Conservation (phyloP, 2,797 vertebrate species). For the Enteromius afrohamiltoni region DNA sequence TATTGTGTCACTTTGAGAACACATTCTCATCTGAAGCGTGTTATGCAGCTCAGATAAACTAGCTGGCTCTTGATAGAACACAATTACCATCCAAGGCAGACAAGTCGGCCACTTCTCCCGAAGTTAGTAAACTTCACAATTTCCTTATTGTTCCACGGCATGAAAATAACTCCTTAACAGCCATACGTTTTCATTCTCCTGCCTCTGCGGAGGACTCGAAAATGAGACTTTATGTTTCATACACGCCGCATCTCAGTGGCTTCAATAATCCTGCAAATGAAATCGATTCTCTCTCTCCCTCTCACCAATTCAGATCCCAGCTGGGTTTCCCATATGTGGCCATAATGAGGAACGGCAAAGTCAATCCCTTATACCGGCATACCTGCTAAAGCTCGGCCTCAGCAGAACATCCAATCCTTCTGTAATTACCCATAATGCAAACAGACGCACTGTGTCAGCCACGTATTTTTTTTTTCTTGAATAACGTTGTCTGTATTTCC, state of each 20-base stretch:
- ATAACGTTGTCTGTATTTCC: conserved; percentile 77
- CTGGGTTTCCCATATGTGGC: conserved; percentile 84
- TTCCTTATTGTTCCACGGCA: conserved; percentile 78
- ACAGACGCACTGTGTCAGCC: conserved; percentile 72
- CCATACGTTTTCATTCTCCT: conserved; percentile 74
- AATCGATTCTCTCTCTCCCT: conserved; percentile 85
- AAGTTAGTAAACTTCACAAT: conserved; percentile 56
- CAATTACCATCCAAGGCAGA: conserved; percentile 28
- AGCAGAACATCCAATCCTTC: conserved; percentile 84
- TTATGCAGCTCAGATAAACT: conserved; percentile 40
- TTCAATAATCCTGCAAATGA: conserved; percentile 86
- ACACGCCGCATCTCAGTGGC: conserved; percentile 80
- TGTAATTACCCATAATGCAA: conserved; percentile 84
- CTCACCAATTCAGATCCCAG: conserved; percentile 84
- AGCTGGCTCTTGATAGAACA: conserved; percentile 20
- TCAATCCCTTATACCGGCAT: conserved; percentile 78
- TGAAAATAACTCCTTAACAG: conserved; percentile 77
- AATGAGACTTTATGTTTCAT: conserved; percentile 86
- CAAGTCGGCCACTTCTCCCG: conserved; percentile 48
- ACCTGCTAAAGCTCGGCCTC: conserved; percentile 80
- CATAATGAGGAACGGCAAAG: conserved; percentile 81
- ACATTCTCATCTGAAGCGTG: conserved; percentile 33
- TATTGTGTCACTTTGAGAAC: conserved; percentile 29
- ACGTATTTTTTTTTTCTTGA: conserved; percentile 64
- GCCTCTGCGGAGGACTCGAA: conserved; percentile 77